phyloP scores from a whole-genome alignment of 2,888 invertebrate genomes.

The Morinoia aosen region DNA sequence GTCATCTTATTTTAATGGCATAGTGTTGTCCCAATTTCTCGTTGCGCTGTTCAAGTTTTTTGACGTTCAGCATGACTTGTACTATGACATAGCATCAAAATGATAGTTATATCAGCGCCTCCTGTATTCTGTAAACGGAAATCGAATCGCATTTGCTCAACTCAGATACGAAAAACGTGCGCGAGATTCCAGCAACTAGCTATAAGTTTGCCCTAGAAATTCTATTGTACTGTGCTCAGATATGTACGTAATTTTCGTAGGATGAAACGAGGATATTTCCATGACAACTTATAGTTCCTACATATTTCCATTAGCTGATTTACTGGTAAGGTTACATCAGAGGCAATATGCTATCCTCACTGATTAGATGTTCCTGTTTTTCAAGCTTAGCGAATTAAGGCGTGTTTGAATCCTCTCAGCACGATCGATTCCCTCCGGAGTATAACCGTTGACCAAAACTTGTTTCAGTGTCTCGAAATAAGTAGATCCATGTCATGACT shows the following conservation, averaged over 20 bases:
- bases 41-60: background rate
- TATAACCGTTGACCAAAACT: too few relatives aligned
- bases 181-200: background rate
- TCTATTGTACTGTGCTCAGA: background rate
- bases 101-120: too few relatives aligned
- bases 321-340: background rate
- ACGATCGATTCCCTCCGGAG: background rate
- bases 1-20: background rate
- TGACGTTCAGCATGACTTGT: too few relatives aligned
- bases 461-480: too few relatives aligned
- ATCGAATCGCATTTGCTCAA: background rate
- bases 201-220: background rate
- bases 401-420: background rate
- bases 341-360: background rate
- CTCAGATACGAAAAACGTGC: background rate
- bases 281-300: slow-evolving; percentile 24
- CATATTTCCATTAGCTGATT: background rate
- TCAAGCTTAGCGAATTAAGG: background rate
- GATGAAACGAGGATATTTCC: background rate
- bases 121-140: background rate
- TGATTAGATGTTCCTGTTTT: background rate
- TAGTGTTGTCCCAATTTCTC: background rate
- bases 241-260: background rate
- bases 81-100: too few relatives aligned
- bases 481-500: too few relatives aligned